These are phyloP conservation scores for Crocidura indochinensis DNA, from an alignment of 2,797 vertebrate genomes.

Conservation along the genomic window DNA sequence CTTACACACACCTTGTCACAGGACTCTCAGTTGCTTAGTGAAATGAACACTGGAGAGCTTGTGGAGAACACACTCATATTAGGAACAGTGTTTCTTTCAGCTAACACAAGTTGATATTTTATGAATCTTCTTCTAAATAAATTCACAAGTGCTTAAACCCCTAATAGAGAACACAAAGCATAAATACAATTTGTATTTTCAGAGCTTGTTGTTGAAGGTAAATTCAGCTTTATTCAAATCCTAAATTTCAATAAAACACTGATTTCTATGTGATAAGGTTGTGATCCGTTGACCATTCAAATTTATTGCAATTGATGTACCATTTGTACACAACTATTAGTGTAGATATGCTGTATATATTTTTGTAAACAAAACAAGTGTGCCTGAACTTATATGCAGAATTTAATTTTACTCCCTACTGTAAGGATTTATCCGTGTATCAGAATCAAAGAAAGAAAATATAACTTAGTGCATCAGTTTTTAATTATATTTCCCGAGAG, in stretches of 20 bases:
- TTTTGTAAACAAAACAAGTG: slow-evolving; percentile 30
- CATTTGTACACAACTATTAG: not conserved
- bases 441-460: slow-evolving; percentile 16
- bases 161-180: not conserved
- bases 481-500: not conserved
- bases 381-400: slow-evolving; percentile 37
- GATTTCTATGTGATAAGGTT: not conserved
- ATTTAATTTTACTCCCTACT: not conserved
- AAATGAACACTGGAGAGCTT: not conserved
- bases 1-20: not conserved
- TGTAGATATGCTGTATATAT: not conserved
- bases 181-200: not conserved
- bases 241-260: not conserved
- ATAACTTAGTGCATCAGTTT: not conserved
- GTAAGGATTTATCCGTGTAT: not conserved
- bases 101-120: not conserved
- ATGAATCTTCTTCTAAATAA: slow-evolving; percentile 37
- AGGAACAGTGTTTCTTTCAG: not conserved
- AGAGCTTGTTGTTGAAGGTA: not conserved
- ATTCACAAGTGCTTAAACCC: slow-evolving; percentile 15
- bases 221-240: not conserved
- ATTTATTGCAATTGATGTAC: slow-evolving; percentile 7
- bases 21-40: not conserved
- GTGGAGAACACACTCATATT: not conserved
- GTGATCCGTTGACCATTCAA: not conserved